Base-by-base conservation (phyloP, 2,888 invertebrate genomes). In the Oeneis ivallda region DNA sequence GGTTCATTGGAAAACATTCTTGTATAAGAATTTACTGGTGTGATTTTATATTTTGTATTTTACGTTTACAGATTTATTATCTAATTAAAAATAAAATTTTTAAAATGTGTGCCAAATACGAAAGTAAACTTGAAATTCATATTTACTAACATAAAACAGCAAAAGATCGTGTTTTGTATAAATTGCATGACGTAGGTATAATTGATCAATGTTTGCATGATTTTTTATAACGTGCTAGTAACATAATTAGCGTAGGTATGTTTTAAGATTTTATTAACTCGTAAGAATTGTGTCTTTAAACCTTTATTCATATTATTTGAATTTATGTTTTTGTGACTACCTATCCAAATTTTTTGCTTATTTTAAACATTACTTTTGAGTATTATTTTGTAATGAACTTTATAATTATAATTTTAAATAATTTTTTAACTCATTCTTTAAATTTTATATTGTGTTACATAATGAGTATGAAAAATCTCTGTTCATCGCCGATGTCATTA, bases 1-100 rank as follows among this genome's bases (percentile, higher is more conserved):
- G n/a, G 10, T 2, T 47, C 17, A 4, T 15, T 15, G 15, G 0
- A 45, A 15, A 15, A 45, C 15, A 7, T 45, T 45, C 17, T 45
- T 45, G 45, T 45, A 45, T 6, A 3, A 47, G 17, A 9, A 17
- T 45, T 49, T 60, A 19, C 8, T 19, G 39, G 76, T 79, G 78
- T 81, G 78, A 79, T 81, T 74, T 79, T 73, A 68, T 34, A 70
- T 47, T 70, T 71, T 77, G 72, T 71, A 66, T 59, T 13, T 43
- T n/a, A 47, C 8, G 6, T 62, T 57, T 59, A 58, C n/a, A 39
- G 52, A 45, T 52, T 60, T 62, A 53, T 62, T 37, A 37, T 37
- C 26, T 50, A 15, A 50, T 59, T 63, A 26, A 19, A 58, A 63
- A 63, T 47, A 26, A 19, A 58, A 63, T 59, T 47, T 19, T 45